Percentiles rank a stretch among this genome's conserved stretches.
Evolutionary conservation across 1,140 invertebrate genomes (phyloP).

Genomic region (Daktulosphaira vitifoliae): DNA sequence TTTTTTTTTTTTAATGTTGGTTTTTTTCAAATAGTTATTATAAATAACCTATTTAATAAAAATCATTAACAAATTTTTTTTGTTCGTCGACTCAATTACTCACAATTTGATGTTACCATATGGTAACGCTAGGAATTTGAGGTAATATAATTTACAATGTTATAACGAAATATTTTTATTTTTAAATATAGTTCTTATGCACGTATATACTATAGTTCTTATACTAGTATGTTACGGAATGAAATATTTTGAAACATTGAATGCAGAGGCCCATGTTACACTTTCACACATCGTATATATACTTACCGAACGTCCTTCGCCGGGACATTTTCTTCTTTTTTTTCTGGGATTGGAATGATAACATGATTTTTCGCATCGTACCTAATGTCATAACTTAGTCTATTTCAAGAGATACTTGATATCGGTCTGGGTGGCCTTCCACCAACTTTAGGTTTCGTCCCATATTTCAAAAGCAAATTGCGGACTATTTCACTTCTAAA

Average conservation of each 20-base stretch:
- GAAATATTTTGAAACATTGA: slow-evolving; percentile 3
- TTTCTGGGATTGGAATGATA: neutral
- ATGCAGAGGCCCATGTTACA: neutral
- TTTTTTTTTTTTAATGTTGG: too few species aligned
- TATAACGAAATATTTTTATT: neutral
- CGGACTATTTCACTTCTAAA: neutral
- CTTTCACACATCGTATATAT: neutral
- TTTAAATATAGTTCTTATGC: neutral
- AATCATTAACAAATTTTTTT: neutral
- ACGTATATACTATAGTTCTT: neutral
- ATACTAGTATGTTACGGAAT: neutral
- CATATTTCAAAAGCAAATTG: neutral
- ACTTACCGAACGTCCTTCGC: neutral
- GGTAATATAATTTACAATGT: neutral
- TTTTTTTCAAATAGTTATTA: too few species aligned
- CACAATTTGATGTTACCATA: neutral
- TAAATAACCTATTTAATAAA: too few species aligned
- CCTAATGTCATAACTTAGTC: neutral
- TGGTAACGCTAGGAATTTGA: neutral
- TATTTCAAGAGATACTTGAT: neutral
- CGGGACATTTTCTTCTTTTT: neutral
- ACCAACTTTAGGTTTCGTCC: neutral
- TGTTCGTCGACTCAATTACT: neutral
- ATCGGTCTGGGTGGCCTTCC: neutral
- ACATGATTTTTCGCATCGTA: neutral